Evolutionary conservation across 2,888 invertebrate genomes (phyloP).

Genomic region (Acutogordius australiensis): DNA sequence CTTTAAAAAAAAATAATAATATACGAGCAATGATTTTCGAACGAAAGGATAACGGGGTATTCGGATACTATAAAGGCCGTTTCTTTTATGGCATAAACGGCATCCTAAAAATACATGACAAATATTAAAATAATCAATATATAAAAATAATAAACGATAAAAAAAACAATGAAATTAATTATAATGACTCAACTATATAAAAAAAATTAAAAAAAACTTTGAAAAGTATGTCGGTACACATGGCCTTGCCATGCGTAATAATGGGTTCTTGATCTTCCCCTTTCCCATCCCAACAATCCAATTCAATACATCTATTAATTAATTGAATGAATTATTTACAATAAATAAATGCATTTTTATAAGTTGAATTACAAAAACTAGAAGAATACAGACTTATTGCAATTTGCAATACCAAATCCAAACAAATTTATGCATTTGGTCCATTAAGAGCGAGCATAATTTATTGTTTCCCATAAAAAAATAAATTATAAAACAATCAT

Average conservation of each 20-base stretch:
- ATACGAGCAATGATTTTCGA: conserved; percentile 87
- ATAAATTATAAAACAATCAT: too few relatives aligned
- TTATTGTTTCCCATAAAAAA: too few relatives aligned
- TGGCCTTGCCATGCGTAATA: conserved; percentile 95
- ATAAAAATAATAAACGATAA: conserved; percentile 11
- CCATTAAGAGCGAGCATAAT: too few relatives aligned
- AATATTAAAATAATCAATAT: neutral
- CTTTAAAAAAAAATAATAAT: neutral
- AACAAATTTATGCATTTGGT: too few relatives aligned
- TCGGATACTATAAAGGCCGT: conserved; percentile 94
- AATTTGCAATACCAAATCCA: too few relatives aligned
- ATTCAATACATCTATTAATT: conserved; percentile 70
- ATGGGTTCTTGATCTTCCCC: conserved; percentile 84
- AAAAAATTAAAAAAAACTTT: conserved; percentile 31
- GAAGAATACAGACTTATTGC: too few relatives aligned
- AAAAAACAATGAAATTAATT: neutral
- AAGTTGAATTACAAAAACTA: too few relatives aligned
- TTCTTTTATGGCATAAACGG: conserved; percentile 78
- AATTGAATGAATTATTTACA: too few relatives aligned
- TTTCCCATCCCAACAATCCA: conserved; percentile 96
- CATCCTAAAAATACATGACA: conserved; percentile 37
- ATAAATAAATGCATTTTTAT: too few relatives aligned
- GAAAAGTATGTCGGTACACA: conserved; percentile 96
- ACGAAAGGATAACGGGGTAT: conserved; percentile 79
- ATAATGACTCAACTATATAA: neutral